These are phyloP conservation scores for Liparis tanakae DNA, from an alignment of 2,797 vertebrate species.

Conservation along the genomic window DNA sequence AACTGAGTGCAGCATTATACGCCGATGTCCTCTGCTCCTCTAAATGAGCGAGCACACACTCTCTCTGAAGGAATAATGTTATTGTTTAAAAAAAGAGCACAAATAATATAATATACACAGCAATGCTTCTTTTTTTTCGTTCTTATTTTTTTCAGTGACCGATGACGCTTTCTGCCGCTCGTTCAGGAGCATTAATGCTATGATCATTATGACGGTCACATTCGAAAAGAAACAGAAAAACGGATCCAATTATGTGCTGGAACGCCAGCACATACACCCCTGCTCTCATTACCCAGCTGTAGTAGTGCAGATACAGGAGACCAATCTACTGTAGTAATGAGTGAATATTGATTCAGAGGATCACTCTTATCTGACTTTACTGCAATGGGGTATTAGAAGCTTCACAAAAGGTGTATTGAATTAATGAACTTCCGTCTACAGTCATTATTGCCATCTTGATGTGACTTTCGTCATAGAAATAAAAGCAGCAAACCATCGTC, in stretches of 20 bases:
- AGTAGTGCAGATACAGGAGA: slow-evolving; percentile 46
- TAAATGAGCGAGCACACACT: slow-evolving; percentile 37
- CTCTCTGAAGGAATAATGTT: slow-evolving; percentile 38
- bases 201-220: slow-evolving; percentile 32
- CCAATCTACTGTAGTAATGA: slow-evolving; percentile 78
- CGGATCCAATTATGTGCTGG: slow-evolving; percentile 46
- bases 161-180: slow-evolving; percentile 19
- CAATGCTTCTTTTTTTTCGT: neutral
- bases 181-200: slow-evolving; percentile 2
- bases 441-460: slow-evolving; percentile 57
- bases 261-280: slow-evolving; percentile 31
- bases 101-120: slow-evolving; percentile 20
- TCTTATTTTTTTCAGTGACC: slow-evolving; percentile 26
- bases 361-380: slow-evolving; percentile 73
- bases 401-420: slow-evolving; percentile 75
- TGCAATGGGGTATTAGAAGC: slow-evolving; percentile 77
- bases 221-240: slow-evolving; percentile 46
- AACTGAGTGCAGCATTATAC: slow-evolving; percentile 17
- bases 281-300: slow-evolving; percentile 44
- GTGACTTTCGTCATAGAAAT: slow-evolving; percentile 29
- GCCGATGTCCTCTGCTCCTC: slow-evolving; percentile 24
- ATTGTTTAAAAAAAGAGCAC: slow-evolving; percentile 42
- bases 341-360: slow-evolving; percentile 79
- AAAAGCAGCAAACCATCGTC: slow-evolving; percentile 22
- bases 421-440: slow-evolving; percentile 74